Evolutionary conservation across 2,888 invertebrate genomes (phyloP).

Genomic region (Oscheius sp.): DNA sequence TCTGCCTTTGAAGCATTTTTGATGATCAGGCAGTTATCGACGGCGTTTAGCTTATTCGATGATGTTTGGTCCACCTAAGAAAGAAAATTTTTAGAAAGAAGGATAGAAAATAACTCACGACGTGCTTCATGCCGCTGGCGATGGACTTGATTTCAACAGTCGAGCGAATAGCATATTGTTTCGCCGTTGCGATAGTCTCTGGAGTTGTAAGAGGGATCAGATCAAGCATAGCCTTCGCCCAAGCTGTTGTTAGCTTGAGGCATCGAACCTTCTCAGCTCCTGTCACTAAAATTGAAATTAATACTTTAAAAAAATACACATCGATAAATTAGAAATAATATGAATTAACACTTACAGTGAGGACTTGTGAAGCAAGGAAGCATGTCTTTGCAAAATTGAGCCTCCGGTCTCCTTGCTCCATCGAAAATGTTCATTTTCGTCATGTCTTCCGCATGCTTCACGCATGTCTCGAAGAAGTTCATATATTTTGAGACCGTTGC

Average conservation of each 20-base stretch:
- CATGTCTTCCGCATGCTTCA: neutral
- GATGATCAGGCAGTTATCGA: neutral
- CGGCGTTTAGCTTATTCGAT: neutral
- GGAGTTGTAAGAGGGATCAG: neutral
- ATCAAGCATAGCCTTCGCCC: conserved; percentile 11
- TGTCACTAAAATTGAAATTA: conserved; percentile 2
- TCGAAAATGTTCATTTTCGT: neutral
- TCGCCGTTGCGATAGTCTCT: neutral
- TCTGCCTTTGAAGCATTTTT: neutral
- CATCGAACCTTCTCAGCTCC: conserved; percentile 1
- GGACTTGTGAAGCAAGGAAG: conserved; percentile 1
- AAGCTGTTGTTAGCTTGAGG: neutral
- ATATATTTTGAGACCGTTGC: neutral
- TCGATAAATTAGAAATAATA: neutral
- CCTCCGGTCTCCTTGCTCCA: neutral
- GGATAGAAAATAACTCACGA: neutral
- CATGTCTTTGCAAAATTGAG: conserved; percentile 4
- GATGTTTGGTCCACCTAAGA: conserved; percentile 2
- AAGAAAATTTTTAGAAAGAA: neutral
- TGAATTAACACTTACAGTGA: neutral
- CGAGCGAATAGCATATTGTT: neutral
- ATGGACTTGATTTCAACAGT: conserved; percentile 3
- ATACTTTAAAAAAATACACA: neutral
- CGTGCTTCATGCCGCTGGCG: conserved; percentile 4
- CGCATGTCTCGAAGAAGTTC: conserved; percentile 5